These are phyloP conservation scores for Alca torda DNA, from an alignment of 2,797 vertebrate species.

Conservation along the genomic window DNA sequence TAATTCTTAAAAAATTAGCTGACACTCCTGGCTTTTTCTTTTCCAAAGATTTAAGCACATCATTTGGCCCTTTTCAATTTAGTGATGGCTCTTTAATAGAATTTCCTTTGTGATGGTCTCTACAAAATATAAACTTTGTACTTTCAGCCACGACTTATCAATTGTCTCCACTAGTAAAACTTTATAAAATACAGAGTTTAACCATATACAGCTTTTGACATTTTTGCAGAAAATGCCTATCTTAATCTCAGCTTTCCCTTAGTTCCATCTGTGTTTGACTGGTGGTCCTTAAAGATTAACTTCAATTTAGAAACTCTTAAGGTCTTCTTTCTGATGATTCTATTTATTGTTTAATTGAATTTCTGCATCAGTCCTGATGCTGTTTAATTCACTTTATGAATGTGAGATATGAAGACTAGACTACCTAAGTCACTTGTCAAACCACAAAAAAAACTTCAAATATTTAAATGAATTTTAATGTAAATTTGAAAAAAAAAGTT, in stretches of 20 bases:
- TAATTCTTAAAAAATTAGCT: constrained; percentile 12
- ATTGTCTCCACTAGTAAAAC: not conserved
- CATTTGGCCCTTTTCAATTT: constrained; percentile 19
- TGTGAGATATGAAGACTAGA: not conserved
- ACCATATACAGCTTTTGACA: not conserved
- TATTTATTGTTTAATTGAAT: not conserved
- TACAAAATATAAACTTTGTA: not conserved
- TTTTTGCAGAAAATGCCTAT: constrained; percentile 3
- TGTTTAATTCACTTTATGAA: constrained; percentile 24
- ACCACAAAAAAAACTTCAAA: not conserved
- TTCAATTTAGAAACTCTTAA: not conserved
- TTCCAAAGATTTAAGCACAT: not conserved
- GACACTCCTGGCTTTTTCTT: not conserved
- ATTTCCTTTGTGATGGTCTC: constrained; percentile 7
- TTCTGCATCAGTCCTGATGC: constrained; percentile 39
- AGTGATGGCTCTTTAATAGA: not conserved
- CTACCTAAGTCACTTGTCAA: constrained; percentile 14
- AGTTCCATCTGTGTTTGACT: not conserved
- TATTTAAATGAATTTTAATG: not conserved
- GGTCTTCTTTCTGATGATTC: not conserved
- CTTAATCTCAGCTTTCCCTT: not conserved
- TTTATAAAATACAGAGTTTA: not conserved
- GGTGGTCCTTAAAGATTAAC: not conserved
- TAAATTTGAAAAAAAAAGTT: not conserved
- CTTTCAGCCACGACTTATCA: not conserved